Evolutionary conservation across 2,113 vertebrate genomes (phyloP), one percentile per base, ranked within the genome.

Genomic region (Anhinga anhinga): DNA sequence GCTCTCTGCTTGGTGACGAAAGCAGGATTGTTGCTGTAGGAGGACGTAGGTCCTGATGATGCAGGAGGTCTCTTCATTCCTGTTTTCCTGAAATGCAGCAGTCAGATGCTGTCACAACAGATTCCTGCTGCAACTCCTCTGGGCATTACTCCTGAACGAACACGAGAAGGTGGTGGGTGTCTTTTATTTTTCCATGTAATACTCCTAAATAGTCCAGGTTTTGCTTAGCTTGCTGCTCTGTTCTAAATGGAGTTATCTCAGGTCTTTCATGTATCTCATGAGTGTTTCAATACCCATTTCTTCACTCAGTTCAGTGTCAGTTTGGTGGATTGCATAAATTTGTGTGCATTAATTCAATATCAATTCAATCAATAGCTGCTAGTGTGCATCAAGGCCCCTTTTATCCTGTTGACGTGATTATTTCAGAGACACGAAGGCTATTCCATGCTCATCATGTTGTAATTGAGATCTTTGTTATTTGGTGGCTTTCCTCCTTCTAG

Each of bases 391-490:
- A 80, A 40, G 50, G 85, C 74, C 38, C 34, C 55, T 88, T 76
- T 88, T 66, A 90, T 86, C 71, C 88, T 2, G 13, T 16, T 88
- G 88, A 86, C 88, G 45, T 78, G 92, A 94, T 95, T 93, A 85
- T 94, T 92, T 92, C 76, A 73, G 88, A 78, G 87, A 73, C 53
- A 15, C 25, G 85, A 86, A 90, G 63, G 84, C 95, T 67, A 21
- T 88, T 92, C 63, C 2, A 13, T 62, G 79, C 92, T 90, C 63
- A 88, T 95, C 81, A 58, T 2, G 2, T 38, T 91, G 94, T 76
- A 95, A 93, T 76, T 91, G 81, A 96, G 84, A 89, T 89, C 91
- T 91, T 52, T 74, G 72, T 94, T 87, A 91, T 32, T 92, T 86
- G 86, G 65, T 1, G 0, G 59, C 80, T 88, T 91, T 55, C 71